These are phyloP conservation scores for Drosophila phalerata DNA, from an alignment of 2,888 invertebrate species.

Conservation along the genomic window DNA sequence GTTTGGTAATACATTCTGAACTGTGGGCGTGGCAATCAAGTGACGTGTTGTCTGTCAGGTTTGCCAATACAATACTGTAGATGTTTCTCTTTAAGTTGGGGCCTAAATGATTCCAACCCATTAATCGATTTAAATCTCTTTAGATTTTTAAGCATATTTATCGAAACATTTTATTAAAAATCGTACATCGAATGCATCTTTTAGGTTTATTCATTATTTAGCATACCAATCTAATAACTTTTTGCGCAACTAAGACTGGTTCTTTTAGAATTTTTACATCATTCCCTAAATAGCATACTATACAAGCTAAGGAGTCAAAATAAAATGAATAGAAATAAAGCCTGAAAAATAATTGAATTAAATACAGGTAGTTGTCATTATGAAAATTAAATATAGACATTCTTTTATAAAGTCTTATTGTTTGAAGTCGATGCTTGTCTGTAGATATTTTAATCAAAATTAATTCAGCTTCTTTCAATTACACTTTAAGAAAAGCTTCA, in stretches of 20 bases:
- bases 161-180: background rate
- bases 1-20: constrained; percentile 8
- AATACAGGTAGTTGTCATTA: too few species aligned
- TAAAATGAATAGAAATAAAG: background rate
- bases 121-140: background rate
- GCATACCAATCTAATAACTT: background rate
- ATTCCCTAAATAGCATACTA: background rate
- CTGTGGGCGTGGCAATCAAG: constrained; percentile 35
- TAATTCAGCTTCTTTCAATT: too few species aligned
- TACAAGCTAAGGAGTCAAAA: background rate
- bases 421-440: too few species aligned
- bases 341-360: background rate
- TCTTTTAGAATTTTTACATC: background rate
- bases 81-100: background rate
- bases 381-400: too few species aligned
- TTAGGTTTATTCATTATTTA: background rate
- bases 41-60: constrained; percentile 31
- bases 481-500: too few species aligned
- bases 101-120: background rate
- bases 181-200: too few species aligned
- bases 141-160: background rate
- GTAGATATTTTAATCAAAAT: too few species aligned
- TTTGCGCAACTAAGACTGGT: constrained; percentile 2
- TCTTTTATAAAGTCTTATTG: too few species aligned
- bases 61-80: background rate